Conservation (phyloP, 2,888 invertebrate species). For the Dasysyrphus tricinctus region DNA sequence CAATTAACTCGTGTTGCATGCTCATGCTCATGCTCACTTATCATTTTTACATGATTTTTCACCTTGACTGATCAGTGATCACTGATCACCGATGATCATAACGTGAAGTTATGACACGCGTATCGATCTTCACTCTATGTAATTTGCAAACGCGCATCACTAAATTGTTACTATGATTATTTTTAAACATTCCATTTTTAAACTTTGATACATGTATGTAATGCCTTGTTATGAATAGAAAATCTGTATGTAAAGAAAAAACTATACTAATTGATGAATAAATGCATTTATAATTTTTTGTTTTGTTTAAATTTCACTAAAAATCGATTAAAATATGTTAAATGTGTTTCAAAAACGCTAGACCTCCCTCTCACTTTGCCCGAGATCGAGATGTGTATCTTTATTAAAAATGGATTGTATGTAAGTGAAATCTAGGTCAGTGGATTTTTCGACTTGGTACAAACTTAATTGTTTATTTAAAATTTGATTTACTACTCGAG, state of each 20-base stretch:
- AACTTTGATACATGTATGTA: neutral
- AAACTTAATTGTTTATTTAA: neutral
- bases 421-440: conserved; percentile 40
- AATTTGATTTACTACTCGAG: neutral
- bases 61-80: conserved; percentile 61
- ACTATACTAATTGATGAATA: conserved; percentile 59
- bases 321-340: conserved; percentile 38
- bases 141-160: conserved; percentile 49
- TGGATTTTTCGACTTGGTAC: neutral
- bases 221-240: conserved; percentile 41
- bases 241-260: conserved; percentile 29
- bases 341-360: neutral
- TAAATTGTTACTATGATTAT: neutral
- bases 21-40: conserved; percentile 18
- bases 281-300: conserved; percentile 64
- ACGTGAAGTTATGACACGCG: conserved; percentile 60
- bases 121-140: conserved; percentile 40
- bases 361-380: conserved; percentile 29
- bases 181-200: neutral
- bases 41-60: conserved; percentile 63
- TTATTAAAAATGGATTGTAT: neutral
- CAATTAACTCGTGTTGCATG: conserved; percentile 17
- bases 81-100: conserved; percentile 37
- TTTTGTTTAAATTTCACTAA: conserved; percentile 57
- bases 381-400: neutral